Conservation (phyloP, 1,140 invertebrate species). For the Cotesia vestalis region DNA sequence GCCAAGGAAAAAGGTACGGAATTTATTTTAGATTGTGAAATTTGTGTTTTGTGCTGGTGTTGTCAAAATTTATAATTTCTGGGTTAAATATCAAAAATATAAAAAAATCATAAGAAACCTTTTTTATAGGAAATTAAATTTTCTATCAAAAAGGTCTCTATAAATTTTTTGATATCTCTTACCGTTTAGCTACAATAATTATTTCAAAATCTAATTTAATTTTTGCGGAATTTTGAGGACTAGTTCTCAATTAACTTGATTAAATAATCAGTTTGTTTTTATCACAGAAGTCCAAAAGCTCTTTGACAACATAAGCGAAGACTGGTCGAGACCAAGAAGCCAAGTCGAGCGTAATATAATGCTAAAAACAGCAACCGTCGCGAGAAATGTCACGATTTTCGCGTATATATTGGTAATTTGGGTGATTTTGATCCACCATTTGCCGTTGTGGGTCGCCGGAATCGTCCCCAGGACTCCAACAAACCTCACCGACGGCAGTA, state of each 20-base stretch:
- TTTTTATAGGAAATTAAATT: too few relatives aligned
- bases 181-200: too few relatives aligned
- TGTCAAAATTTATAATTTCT: too few relatives aligned
- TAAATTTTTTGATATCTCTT: too few relatives aligned
- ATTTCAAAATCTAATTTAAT: too few relatives aligned
- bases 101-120: too few relatives aligned
- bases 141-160: too few relatives aligned
- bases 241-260: neutral
- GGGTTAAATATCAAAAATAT: too few relatives aligned
- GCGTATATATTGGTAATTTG: constrained; percentile 12
- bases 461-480: neutral
- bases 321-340: neutral
- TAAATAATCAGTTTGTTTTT: neutral
- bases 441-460: constrained; percentile 11
- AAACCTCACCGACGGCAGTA: neutral
- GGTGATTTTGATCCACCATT: neutral
- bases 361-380: constrained; percentile 10
- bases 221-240: too few relatives aligned
- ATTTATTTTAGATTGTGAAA: too few relatives aligned
- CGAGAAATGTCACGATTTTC: neutral
- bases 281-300: neutral
- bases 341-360: neutral
- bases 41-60: too few relatives aligned
- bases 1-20: constrained; percentile 2
- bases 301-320: neutral